Percentiles rank a stretch among this genome's conserved stretches.
Conservation (phyloP, 2,113 vertebrate species). For the Willisornis vidua region DNA sequence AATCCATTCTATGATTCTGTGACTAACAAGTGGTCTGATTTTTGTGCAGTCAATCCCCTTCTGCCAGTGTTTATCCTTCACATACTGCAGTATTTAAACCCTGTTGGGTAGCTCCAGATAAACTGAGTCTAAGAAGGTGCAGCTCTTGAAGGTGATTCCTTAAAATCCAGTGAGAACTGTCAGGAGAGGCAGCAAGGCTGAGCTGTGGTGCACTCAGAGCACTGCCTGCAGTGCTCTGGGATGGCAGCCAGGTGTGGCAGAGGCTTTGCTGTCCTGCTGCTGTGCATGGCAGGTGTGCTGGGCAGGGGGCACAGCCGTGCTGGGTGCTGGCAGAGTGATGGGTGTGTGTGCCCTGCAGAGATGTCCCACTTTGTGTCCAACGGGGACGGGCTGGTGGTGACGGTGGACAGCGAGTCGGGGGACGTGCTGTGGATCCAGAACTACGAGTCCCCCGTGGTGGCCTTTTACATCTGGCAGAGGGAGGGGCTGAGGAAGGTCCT, state of each 20-base stretch:
- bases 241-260: not conserved
- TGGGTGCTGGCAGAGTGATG: not conserved
- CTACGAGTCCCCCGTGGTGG: constrained; percentile 95
- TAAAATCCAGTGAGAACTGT: not conserved
- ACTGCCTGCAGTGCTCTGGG: accelerated
- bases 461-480: constrained; percentile 95
- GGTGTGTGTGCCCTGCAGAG: constrained; percentile 69
- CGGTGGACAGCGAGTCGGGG: constrained; percentile 92
- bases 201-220: not conserved
- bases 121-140: not conserved
- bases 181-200: not conserved
- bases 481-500: constrained; percentile 91
- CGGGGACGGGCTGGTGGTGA: constrained; percentile 96
- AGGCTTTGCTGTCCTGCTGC: not conserved
- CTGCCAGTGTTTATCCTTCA: not conserved
- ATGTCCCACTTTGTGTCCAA: constrained; percentile 98
- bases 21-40: not conserved
- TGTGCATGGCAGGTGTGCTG: not conserved
- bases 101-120: not conserved
- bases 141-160: not conserved
- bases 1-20: not conserved
- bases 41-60: not conserved
- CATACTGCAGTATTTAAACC: not conserved
- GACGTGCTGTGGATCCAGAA: constrained; percentile 96
- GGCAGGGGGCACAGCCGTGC: not conserved